phyloP scores from a whole-genome alignment of 2,113 vertebrate species.

The Lophura nycthemera region DNA sequence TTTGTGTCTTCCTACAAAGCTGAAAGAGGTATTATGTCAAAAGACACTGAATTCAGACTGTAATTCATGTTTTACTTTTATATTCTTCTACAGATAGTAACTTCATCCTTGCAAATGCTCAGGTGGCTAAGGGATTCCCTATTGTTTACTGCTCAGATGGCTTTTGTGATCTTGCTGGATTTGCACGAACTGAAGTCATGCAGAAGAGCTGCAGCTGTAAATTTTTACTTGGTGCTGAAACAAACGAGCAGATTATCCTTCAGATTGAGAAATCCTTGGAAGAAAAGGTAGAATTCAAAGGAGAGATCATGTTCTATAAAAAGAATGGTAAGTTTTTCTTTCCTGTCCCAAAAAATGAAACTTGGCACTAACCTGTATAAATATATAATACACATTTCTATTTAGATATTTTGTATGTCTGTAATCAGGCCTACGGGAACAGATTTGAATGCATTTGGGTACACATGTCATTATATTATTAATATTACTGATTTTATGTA shows the following conservation, averaged over 20 bases:
- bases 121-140: slow-evolving; percentile 95
- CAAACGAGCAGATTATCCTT: slow-evolving; percentile 91
- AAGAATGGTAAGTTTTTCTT: slow-evolving; percentile 82
- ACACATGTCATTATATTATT: not conserved
- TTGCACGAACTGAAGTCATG: slow-evolving; percentile 96
- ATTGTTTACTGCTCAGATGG: slow-evolving; percentile 99
- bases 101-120: slow-evolving; percentile 98
- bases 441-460: not conserved
- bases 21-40: not conserved
- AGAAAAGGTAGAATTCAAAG: slow-evolving; percentile 95
- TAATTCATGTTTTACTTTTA: slow-evolving; percentile 26
- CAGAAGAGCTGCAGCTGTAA: slow-evolving; percentile 98
- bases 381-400: not conserved
- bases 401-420: not conserved
- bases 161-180: slow-evolving; percentile 97
- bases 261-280: slow-evolving; percentile 92
- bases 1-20: not conserved
- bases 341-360: not conserved
- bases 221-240: slow-evolving; percentile 94
- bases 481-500: not conserved
- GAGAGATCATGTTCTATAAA: slow-evolving; percentile 97
- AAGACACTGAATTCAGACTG: not conserved
- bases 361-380: not conserved
- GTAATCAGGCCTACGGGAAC: not conserved
- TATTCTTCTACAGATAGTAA: slow-evolving; percentile 90